A percentile compares a stretch with the other conserved stretches of the same genome.
Conservation (phyloP, 1,140 invertebrate genomes). For the Orussus abietinus region DNA sequence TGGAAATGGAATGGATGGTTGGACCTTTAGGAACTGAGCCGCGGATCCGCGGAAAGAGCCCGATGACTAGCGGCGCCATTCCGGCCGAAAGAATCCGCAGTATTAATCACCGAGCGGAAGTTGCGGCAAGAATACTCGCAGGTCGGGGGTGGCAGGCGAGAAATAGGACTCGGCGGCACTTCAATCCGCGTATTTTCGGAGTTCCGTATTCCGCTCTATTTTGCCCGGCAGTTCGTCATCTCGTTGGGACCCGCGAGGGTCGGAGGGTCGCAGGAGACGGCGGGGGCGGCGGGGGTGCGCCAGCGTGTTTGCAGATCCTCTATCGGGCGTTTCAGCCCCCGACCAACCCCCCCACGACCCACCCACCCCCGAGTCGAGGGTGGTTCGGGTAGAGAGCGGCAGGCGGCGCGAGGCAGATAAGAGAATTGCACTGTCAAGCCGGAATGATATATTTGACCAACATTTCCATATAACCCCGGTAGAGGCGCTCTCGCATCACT, state of each 20-base stretch:
- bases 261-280: slow-evolving; percentile 14
- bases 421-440: slow-evolving; percentile 82
- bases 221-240: slow-evolving; percentile 45
- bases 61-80: too few species aligned
- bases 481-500: slow-evolving; percentile 46
- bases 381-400: slow-evolving; percentile 36
- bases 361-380: slow-evolving; percentile 36
- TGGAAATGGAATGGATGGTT: too few species aligned
- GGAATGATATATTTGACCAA: slow-evolving; percentile 83
- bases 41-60: too few species aligned
- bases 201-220: slow-evolving; percentile 41
- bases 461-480: slow-evolving; percentile 69
- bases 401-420: slow-evolving; percentile 59
- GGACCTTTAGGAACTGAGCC: too few species aligned
- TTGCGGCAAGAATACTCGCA: too few species aligned
- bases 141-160: neutral
- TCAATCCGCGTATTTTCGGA: slow-evolving; percentile 37
- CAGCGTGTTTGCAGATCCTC: slow-evolving; percentile 54
- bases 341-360: slow-evolving; percentile 25
- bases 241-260: slow-evolving; percentile 32
- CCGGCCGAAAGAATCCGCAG: too few species aligned
- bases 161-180: slow-evolving; percentile 11
- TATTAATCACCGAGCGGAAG: too few species aligned
- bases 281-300: slow-evolving; percentile 19
- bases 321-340: slow-evolving; percentile 44